These are phyloP conservation scores for Equus quagga DNA, from an alignment of 2,113 vertebrate species.

Conservation along the genomic window DNA sequence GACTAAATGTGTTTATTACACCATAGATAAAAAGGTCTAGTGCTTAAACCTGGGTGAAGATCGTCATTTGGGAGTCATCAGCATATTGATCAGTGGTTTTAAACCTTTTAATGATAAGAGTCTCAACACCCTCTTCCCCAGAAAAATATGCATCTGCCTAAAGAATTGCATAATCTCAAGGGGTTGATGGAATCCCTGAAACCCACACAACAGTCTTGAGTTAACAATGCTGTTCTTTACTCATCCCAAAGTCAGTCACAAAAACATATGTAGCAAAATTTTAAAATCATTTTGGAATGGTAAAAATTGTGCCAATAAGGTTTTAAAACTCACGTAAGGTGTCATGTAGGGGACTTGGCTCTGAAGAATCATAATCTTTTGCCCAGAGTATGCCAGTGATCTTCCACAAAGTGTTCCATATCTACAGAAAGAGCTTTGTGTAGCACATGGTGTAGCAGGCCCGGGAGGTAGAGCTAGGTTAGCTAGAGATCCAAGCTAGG, in stretches of 20 bases:
- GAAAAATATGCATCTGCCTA: not conserved
- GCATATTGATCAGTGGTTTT: not conserved
- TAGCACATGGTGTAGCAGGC: not conserved
- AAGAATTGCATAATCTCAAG: conserved; percentile 23
- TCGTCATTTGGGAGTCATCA: not conserved
- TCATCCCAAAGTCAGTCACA: not conserved
- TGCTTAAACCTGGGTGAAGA: not conserved
- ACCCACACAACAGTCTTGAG: not conserved
- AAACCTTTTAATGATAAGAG: not conserved
- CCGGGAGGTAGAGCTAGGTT: not conserved
- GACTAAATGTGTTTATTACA: not conserved
- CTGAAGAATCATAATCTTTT: conserved; percentile 16
- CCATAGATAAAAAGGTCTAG: not conserved
- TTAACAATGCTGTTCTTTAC: conserved; percentile 40
- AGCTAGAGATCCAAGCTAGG: not conserved
- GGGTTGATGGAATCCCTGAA: not conserved
- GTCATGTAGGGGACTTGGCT: conserved; percentile 15
- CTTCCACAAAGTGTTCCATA: not conserved
- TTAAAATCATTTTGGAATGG: conserved; percentile 28
- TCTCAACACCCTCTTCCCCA: not conserved
- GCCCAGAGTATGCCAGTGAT: not conserved
- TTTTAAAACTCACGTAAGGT: conserved; percentile 32
- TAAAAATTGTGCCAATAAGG: not conserved
- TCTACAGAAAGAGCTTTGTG: not conserved
- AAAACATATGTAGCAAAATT: conserved; percentile 27